Base-by-base conservation (phyloP, 2,888 invertebrate genomes). In the Herminia tarsipennalis region DNA sequence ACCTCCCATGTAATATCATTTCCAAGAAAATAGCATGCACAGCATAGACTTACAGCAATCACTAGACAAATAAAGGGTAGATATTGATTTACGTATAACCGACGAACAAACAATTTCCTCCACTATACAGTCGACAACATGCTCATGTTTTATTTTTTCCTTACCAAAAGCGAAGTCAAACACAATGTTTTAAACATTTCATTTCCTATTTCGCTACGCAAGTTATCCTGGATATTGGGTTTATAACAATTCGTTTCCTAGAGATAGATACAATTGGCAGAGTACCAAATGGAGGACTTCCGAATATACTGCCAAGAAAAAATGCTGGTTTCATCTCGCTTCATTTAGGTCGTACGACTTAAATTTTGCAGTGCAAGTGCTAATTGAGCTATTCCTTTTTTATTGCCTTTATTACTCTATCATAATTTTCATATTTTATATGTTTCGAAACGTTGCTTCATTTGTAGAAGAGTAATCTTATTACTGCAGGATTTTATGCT, bases 261-360 rank as follows among this genome's bases (percentile, higher is more conserved):
- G 58, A 70, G 66, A 75, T 70, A 75, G 70, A 72, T 80, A 75
- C 73, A 74, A 73, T 78, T 81, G 81, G 81, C 81, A 69, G 54
- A 37, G 46, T 65, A 72, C 78, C 81, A 81, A 78, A 71, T 62
- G 47, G 51, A 62, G 56, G 66, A 51, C 63, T 68, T 64, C 56
- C 57, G 64, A 70, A 77, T 73, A 66, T 74, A 74, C 72, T 80
- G 79, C 74, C 76, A 80, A 71, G 76, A 76, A 78, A 78, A 78
- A 78, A 77, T 70, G 75, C 78, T 76, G 62, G 67, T 61, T 70
- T 64, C 65, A 66, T 67, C 65, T 57, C 38, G 61, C 58, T 62
- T 57, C 68, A 64, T 70, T 62, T 56, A 53, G 58, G 43, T 56
- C 49, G 56, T 51, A 57, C 51, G 52, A 32, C 51, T 60, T 48